Evolutionary conservation across 2,797 vertebrate genomes (phyloP), one percentile per base, ranked within the genome.

Genomic region (Ctenosaura bakeri): DNA sequence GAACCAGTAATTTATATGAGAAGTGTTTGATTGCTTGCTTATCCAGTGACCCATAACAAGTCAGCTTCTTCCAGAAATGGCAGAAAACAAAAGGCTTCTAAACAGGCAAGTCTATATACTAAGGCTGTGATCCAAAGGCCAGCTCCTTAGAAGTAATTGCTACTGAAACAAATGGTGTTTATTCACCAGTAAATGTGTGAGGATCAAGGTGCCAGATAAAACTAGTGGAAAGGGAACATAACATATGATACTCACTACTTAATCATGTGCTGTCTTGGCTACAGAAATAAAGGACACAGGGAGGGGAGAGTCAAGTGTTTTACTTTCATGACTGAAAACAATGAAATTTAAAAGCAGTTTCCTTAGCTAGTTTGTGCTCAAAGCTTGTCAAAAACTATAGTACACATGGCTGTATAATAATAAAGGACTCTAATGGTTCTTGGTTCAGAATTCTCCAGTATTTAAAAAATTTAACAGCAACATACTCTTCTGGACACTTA

Each of bases 1-100:
- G 90, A 94, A 20, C 71, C 93, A 94, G 87, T 93, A 94, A 95
- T 96, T 95, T 97, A 96, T 95, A 94, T 93, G 95, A 96, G 95
- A 96, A 95, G 93, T 94, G 94, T 94, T 96, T 93, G 94, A 88
- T 69, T 95, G 91, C 91, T 94, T 96, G 73, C 94, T 95, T 95
- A 94, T 88, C 90, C 93, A 91, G 89, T 94, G 96, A 96, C 92
- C 95, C 96, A 89, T 94, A 93, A 91, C 94, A 95, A 91, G 92
- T 93, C 93, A 94, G 94, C 92, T 94, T 92, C 85, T 90, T 90
- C 80, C 94, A 88, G 74, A 89, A 93, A 91, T 81, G 93, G 90
- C 90, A 92, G 93, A 93, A 92, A 92, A 83, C 94, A 87, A 89
- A 88, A 93, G 94, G 74, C 90, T 84, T 3, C 35, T 83, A 90